These are phyloP conservation scores for Cyclina sinensis DNA, from an alignment of 1,140 invertebrate species.

Conservation along the genomic window DNA sequence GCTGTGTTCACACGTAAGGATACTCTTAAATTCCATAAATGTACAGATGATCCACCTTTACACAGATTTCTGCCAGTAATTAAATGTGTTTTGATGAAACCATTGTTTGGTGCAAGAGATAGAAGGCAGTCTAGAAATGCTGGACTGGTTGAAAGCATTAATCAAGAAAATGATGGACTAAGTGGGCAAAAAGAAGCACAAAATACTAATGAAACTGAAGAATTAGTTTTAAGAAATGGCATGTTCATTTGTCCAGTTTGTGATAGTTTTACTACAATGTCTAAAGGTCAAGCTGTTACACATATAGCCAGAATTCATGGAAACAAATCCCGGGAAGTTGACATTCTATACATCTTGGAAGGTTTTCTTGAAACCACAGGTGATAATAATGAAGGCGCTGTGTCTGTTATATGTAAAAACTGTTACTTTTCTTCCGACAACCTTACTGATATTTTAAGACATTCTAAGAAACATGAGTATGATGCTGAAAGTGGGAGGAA, in stretches of 20 bases:
- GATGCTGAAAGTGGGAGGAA: too few species aligned
- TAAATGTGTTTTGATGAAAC: conserved; percentile 5
- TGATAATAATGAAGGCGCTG: too few species aligned
- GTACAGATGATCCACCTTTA: too few species aligned
- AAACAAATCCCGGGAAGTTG: neutral
- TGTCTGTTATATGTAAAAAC: neutral
- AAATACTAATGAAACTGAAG: too few species aligned
- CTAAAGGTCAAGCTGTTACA: neutral
- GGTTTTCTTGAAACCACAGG: too few species aligned
- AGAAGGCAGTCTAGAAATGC: too few species aligned
- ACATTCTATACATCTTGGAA: neutral
- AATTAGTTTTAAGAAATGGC: neutral
- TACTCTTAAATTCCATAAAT: too few species aligned
- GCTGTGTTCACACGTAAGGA: neutral
- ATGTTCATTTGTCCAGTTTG: neutral
- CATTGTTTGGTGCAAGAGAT: neutral
- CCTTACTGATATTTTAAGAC: neutral
- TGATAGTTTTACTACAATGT: neutral
- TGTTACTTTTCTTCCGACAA: neutral
- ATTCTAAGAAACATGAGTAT: neutral
- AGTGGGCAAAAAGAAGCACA: too few species aligned
- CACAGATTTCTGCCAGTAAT: neutral
- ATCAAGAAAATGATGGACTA: too few species aligned
- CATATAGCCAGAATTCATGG: neutral
- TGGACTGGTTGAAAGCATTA: too few species aligned